A percentile compares a stretch with the other conserved stretches of the same genome.
Evolutionary conservation across 2,113 vertebrate genomes (phyloP).

Genomic region (Naja naja): DNA sequence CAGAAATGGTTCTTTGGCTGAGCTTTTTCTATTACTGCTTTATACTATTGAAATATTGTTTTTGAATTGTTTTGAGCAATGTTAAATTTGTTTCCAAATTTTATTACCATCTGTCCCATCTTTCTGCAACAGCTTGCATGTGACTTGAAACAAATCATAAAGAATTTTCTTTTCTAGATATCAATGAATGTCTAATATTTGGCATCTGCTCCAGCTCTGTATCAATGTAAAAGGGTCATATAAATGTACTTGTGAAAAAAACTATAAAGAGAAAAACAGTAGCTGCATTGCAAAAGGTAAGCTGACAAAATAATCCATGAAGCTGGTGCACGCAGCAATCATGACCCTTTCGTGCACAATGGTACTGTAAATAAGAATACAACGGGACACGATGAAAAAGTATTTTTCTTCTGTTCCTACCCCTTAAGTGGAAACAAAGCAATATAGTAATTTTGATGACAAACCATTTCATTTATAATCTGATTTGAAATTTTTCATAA

Average conservation of each 20-base stretch:
- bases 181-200: slow-evolving; percentile 93
- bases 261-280: slow-evolving; percentile 87
- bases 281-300: slow-evolving; percentile 93
- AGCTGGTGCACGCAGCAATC: fast-evolving
- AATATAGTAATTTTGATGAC: not conserved
- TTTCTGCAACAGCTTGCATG: not conserved
- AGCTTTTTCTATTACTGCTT: not conserved
- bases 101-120: not conserved
- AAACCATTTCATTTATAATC: not conserved
- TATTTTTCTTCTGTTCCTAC: not conserved
- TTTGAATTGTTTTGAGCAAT: not conserved
- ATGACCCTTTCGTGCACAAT: not conserved
- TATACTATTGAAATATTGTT: not conserved
- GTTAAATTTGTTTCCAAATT: not conserved
- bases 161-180: slow-evolving; percentile 71
- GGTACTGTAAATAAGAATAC: not conserved
- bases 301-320: slow-evolving; percentile 26
- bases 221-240: slow-evolving; percentile 92
- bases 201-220: slow-evolving; percentile 91
- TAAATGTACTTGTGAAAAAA: slow-evolving; percentile 89
- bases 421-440: not conserved
- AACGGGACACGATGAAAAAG: not conserved
- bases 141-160: not conserved
- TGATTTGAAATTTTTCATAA: not conserved
- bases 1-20: not conserved